Conservation (phyloP, 2,888 invertebrate species). For the Chaetoderma sp. region DNA sequence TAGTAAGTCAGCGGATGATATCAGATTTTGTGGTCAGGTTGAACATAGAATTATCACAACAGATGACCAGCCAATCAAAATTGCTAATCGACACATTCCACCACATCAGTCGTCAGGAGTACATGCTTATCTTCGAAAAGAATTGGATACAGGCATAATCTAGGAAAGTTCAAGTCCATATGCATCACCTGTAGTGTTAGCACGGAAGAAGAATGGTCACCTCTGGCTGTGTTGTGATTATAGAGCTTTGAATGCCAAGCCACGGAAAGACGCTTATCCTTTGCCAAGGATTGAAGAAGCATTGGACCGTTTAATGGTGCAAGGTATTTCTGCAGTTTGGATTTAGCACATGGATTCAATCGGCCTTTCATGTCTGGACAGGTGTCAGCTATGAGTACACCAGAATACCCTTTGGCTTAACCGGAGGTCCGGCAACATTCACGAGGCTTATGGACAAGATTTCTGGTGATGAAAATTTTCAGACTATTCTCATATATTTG, state of each 20-base stretch:
- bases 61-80: constrained; percentile 13
- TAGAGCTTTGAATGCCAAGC: constrained; percentile 40
- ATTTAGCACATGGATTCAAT: constrained; percentile 38
- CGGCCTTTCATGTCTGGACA: constrained; percentile 29
- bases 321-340: constrained; percentile 36
- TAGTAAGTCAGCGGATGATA: constrained; percentile 5
- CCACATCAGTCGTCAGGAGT: constrained; percentile 34
- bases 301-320: constrained; percentile 33
- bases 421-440: constrained; percentile 38
- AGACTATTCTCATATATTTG: constrained; percentile 35
- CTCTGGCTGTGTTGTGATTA: constrained; percentile 45
- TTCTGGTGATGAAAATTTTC: constrained; percentile 35
- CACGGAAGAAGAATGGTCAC: constrained; percentile 33
- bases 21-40: constrained; percentile 15
- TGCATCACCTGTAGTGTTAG: constrained; percentile 41
- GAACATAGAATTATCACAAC: neutral
- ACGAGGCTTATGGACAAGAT: constrained; percentile 35
- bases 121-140: constrained; percentile 19
- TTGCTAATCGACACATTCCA: constrained; percentile 23
- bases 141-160: constrained; percentile 23
- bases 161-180: constrained; percentile 29
- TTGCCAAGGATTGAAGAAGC: constrained; percentile 46
- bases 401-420: constrained; percentile 38
- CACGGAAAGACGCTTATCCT: constrained; percentile 43
- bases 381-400: constrained; percentile 30